Conservation (phyloP, 2,113 vertebrate species). For the Ctenomys sociabilis region DNA sequence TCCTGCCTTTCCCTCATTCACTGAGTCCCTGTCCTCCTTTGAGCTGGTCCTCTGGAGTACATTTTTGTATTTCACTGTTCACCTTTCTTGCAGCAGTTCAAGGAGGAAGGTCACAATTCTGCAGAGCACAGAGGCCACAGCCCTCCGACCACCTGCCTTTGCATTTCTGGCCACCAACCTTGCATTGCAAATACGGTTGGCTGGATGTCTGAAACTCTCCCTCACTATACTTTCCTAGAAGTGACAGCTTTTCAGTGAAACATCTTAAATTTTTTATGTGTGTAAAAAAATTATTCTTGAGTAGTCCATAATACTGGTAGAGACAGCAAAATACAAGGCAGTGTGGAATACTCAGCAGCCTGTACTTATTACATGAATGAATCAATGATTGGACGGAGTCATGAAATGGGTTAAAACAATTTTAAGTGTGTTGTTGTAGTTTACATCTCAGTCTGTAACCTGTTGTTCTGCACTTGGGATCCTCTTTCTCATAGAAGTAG, state of each 20-base stretch:
- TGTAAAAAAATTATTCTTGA: conserved; percentile 2
- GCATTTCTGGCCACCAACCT: neutral
- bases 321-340: neutral
- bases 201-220: neutral
- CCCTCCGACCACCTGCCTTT: neutral
- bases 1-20: neutral
- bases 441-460: conserved; percentile 5
- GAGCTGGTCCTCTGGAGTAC: neutral
- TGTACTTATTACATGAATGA: neutral
- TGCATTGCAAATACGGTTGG: neutral
- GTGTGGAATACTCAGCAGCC: neutral
- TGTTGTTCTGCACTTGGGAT: conserved; percentile 23
- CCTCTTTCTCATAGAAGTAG: neutral
- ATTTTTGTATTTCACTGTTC: neutral
- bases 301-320: neutral
- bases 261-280: neutral
- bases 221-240: neutral
- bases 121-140: neutral
- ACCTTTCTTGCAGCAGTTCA: neutral
- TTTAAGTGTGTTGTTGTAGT: neutral
- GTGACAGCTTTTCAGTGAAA: neutral
- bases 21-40: neutral
- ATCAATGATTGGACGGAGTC: neutral
- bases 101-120: neutral
- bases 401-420: conserved; percentile 5